phyloP scores from a whole-genome alignment of 1,140 invertebrate genomes.

The Halotydeus destructor region DNA sequence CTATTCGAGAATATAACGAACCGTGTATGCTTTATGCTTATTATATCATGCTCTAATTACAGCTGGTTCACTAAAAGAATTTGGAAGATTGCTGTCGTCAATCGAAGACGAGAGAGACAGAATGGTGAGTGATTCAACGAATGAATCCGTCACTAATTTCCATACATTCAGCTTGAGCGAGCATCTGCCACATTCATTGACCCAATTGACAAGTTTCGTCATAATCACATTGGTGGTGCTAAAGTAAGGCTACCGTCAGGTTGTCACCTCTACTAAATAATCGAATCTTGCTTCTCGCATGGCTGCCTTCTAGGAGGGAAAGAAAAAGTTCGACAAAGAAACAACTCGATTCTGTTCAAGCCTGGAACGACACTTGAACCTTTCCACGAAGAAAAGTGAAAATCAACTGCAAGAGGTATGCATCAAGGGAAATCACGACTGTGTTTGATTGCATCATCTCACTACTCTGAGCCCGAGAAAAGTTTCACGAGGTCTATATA shows the following conservation, averaged over 20 bases:
- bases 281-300: background rate
- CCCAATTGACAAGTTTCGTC: constrained; percentile 75
- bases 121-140: constrained; percentile 45
- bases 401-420: constrained; percentile 70
- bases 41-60: no score
- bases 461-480: no score
- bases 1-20: background rate
- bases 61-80: constrained; percentile 67
- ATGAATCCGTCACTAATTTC: background rate
- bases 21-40: constrained; percentile 1
- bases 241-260: constrained; percentile 36
- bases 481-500: no score
- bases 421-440: constrained; percentile 17
- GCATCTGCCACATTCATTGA: constrained; percentile 74
- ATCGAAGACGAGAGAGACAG: constrained; percentile 87
- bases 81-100: constrained; percentile 62
- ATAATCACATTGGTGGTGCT: constrained; percentile 77
- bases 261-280: background rate
- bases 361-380: constrained; percentile 76
- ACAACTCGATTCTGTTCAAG: constrained; percentile 87
- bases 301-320: constrained; percentile 43
- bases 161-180: constrained; percentile 45
- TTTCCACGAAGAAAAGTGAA: constrained; percentile 82
- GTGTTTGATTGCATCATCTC: no score
- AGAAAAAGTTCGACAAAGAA: constrained; percentile 94